Conservation (phyloP, 2,888 invertebrate species). For the Andrena camellia region DNA sequence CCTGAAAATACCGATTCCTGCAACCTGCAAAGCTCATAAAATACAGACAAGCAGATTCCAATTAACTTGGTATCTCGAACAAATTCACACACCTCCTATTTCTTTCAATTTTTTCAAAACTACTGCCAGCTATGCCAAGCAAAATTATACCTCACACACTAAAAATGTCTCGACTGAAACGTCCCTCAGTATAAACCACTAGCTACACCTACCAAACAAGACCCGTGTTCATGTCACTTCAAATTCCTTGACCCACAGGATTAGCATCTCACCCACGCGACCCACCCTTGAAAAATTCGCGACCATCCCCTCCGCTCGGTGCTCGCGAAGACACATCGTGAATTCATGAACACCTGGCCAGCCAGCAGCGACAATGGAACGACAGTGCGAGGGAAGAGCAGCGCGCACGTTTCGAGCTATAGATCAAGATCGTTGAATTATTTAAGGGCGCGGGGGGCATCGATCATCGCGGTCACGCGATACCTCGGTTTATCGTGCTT, state of each 20-base stretch:
- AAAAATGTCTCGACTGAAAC: neutral
- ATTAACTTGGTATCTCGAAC: too few species aligned
- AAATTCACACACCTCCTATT: too few species aligned
- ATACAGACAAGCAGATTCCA: too few species aligned
- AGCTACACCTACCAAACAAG: neutral
- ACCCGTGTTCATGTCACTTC: neutral
- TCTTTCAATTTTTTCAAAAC: too few species aligned
- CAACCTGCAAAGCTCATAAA: too few species aligned
- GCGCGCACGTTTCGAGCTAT: slow-evolving; percentile 53
- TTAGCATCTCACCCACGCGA: neutral
- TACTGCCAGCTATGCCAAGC: too few species aligned
- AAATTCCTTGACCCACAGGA: neutral
- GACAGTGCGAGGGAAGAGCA: slow-evolving; percentile 43
- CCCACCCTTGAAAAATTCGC: slow-evolving; percentile 24
- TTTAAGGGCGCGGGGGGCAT: slow-evolving; percentile 74
- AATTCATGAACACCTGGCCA: slow-evolving; percentile 18
- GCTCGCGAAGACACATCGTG: slow-evolving; percentile 35
- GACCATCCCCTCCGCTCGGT: neutral
- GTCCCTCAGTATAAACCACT: neutral
- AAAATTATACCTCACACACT: too few species aligned
- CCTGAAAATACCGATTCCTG: too few species aligned
- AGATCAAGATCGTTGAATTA: slow-evolving; percentile 79
- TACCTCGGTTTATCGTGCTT: slow-evolving; percentile 57
- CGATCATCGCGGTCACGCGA: slow-evolving; percentile 81
- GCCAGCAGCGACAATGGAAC: slow-evolving; percentile 34